A percentile compares a stretch with the other conserved stretches of the same genome.
Evolutionary conservation across 1,140 invertebrate species (phyloP).

Genomic region (roundworm (Caenorhabditis elegans)): DNA sequence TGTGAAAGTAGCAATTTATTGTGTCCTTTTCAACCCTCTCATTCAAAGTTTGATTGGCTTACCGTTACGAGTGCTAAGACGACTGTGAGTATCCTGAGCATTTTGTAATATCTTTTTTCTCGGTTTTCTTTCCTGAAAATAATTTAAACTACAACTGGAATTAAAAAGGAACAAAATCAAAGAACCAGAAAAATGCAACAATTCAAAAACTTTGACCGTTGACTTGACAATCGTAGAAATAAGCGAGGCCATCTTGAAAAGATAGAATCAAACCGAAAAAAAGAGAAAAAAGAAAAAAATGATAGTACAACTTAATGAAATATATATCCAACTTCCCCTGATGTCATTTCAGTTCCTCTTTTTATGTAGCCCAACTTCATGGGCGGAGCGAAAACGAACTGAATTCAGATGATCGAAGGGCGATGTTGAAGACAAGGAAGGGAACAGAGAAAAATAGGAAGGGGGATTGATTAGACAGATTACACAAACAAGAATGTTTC

Average conservation of each 20-base stretch:
- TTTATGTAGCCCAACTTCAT: background rate
- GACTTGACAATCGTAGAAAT: background rate
- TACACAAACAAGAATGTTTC: background rate
- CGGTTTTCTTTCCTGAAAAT: too few species aligned
- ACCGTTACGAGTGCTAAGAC: background rate
- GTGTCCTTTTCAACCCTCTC: too few species aligned
- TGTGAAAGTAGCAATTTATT: too few species aligned
- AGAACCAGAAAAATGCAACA: background rate
- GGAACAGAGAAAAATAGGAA: background rate
- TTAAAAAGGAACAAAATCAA: too few species aligned
- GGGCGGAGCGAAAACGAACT: too few species aligned
- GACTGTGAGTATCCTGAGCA: constrained; percentile 18
- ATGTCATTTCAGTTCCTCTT: constrained; percentile 18
- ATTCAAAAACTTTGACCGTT: background rate
- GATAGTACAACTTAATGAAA: background rate
- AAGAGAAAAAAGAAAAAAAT: background rate
- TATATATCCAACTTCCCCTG: background rate
- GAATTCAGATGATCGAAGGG: background rate
- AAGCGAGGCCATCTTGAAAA: background rate
- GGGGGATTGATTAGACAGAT: background rate
- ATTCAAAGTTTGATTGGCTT: too few species aligned
- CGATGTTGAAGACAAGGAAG: background rate
- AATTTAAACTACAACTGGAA: too few species aligned
- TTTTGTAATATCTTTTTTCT: background rate
- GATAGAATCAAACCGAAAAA: constrained; percentile 14